Evolutionary conservation across 2,888 invertebrate genomes (phyloP).

Genomic region (Phorcus lineatus): DNA sequence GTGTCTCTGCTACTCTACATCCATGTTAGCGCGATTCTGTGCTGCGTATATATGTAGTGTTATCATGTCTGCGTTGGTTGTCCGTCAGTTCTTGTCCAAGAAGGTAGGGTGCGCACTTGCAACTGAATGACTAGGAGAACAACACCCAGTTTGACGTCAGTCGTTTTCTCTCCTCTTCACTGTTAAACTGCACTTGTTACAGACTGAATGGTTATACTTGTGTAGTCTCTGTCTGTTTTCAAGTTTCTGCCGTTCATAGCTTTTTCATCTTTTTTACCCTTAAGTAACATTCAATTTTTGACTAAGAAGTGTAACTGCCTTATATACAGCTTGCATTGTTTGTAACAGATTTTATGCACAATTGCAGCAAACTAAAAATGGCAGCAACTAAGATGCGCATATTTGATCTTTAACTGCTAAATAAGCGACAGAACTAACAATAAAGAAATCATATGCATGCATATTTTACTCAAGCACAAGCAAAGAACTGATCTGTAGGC

Average conservation of each 20-base stretch:
- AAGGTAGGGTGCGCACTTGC: slow-evolving; percentile 23
- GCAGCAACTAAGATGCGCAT: slow-evolving; percentile 4
- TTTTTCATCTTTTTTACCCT: slow-evolving; percentile 4
- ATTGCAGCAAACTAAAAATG: neutral
- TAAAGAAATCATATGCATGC: neutral
- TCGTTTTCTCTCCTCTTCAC: neutral
- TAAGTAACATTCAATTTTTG: neutral
- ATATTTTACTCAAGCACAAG: neutral
- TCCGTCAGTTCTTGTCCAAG: neutral
- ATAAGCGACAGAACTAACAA: neutral
- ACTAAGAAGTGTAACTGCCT: neutral
- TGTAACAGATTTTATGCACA: neutral
- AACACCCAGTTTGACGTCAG: slow-evolving; percentile 7
- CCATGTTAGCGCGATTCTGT: slow-evolving; percentile 20
- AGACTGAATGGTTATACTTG: neutral
- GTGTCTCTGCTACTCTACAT: neutral
- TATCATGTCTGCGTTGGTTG: slow-evolving; percentile 18
- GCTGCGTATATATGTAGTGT: slow-evolving; percentile 16
- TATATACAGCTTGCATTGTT: neutral
- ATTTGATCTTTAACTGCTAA: neutral
- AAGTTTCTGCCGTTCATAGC: slow-evolving; percentile 6
- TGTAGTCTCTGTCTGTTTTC: slow-evolving; percentile 4
- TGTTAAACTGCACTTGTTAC: neutral
- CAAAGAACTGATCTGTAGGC: neutral
- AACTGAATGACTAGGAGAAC: slow-evolving; percentile 8